Conservation (phyloP, 2,797 vertebrate genomes). For the Iguana delicatissima region DNA sequence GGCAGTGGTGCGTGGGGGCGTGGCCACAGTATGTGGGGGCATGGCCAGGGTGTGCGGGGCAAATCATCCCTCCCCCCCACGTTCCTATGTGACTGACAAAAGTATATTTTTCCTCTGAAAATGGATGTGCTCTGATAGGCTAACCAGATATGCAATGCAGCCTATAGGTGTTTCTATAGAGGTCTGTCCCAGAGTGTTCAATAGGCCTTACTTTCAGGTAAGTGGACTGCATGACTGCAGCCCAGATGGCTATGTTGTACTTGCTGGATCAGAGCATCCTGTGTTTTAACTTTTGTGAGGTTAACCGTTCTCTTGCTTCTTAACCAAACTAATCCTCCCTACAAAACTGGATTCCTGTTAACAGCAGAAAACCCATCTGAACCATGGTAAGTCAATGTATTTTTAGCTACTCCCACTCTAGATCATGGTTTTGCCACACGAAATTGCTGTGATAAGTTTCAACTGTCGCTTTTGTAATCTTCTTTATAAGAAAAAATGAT, state of each 20-base stretch:
- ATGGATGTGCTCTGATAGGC: background rate
- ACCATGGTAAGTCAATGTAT: conserved; percentile 11
- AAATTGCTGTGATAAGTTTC: conserved; percentile 29
- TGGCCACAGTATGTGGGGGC: no score
- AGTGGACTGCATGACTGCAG: background rate
- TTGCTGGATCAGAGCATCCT: background rate
- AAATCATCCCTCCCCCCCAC: background rate
- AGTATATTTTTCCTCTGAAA: background rate
- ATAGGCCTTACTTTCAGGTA: background rate
- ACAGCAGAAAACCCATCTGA: conserved; percentile 44
- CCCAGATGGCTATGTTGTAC: background rate
- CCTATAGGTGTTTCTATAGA: background rate
- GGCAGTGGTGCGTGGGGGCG: no score
- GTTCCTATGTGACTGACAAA: no score
- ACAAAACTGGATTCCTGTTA: background rate
- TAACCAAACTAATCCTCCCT: background rate
- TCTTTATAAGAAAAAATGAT: conserved; percentile 2
- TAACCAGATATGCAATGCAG: background rate
- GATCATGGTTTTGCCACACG: background rate
- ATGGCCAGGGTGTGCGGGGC: no score
- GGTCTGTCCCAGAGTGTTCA: background rate
- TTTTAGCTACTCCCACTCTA: conserved; percentile 22
- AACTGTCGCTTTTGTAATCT: conserved; percentile 28
- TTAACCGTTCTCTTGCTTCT: background rate
- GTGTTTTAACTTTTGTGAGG: background rate